Evolutionary conservation across 2,797 vertebrate species (phyloP), one percentile per base, ranked within the genome.

Genomic region (Artibeus lituratus): DNA sequence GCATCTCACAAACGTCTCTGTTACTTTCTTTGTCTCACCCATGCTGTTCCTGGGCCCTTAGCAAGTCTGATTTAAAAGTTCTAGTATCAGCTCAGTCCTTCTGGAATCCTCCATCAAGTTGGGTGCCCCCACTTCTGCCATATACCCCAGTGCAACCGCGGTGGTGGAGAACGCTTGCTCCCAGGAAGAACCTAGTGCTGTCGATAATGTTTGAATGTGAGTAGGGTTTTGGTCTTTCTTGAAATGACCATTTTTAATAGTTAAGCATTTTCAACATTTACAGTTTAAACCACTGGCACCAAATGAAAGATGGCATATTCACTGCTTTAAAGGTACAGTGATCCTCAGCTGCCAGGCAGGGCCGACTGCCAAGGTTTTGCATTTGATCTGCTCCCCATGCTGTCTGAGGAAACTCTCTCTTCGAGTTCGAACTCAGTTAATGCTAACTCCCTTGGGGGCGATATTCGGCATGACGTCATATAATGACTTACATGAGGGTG

Each of bases 281-380:
- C 65, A 83, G 87, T 94, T 95, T 93, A 92, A 93, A 53, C 16
- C 29, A 83, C 59, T 73, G 73, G n/a, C 67, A 92, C 62, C 87
- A 70, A 97, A 78, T 91, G 73, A 96, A 96, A 91, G 77, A 92
- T 59, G 82, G 62, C 62, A 19, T 89, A 59, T 83, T 72, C 62
- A 14, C 21, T 29, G 26, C 44, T 69, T 70, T 95, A 84, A 96
- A 91, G 87, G 24, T 94, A 19, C 44, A 80, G 22, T 51, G 55
- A 55, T 81, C 53, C 94, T 69, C 62, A 86, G 21, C 91, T 96
- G 18, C 39, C 49, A 76, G 62, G 44, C 26, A 49, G 82, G 39
- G 29, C 49, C 55, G 81, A 65, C 2, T 42, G 57, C 35, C 59
- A 65, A 94, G 32, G 22, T 29, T 65, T 95, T 93, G 81, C 11